Evolutionary conservation across 2,888 invertebrate genomes (phyloP).

Genomic region (Pyrrhosoma nymphula): DNA sequence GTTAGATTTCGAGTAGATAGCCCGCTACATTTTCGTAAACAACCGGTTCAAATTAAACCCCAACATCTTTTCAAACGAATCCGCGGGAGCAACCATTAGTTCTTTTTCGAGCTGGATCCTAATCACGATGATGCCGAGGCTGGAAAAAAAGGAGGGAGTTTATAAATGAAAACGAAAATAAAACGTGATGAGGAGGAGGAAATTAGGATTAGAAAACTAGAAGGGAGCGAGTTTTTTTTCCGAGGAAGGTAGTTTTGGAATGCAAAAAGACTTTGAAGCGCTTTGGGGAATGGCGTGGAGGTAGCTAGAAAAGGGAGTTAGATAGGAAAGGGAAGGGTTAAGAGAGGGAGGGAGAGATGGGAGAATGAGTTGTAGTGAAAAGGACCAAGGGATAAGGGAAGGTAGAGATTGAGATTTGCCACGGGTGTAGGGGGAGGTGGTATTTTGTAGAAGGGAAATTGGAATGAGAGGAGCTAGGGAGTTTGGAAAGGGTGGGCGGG

Average conservation of each 20-base stretch:
- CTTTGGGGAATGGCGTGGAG: too few relatives aligned
- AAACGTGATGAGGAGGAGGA: background rate
- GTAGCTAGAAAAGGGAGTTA: too few relatives aligned
- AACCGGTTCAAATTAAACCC: background rate
- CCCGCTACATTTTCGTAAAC: background rate
- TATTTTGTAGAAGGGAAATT: too few relatives aligned
- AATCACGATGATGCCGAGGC: background rate
- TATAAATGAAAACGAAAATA: background rate
- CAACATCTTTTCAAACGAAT: background rate
- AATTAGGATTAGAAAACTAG: conserved; percentile 32
- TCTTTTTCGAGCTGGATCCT: background rate
- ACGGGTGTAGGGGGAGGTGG: background rate
- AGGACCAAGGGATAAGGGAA: conserved; percentile 41
- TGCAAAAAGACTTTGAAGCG: conserved; percentile 11
- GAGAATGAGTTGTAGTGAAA: background rate
- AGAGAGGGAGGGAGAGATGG: background rate
- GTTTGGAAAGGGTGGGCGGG: background rate
- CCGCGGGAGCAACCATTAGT: background rate
- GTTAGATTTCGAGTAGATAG: background rate
- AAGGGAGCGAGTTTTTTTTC: background rate
- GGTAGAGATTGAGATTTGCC: background rate
- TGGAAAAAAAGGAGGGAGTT: background rate
- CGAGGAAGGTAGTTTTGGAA: background rate
- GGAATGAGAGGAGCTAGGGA: background rate
- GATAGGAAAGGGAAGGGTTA: background rate